phyloP scores from a whole-genome alignment of 1,140 invertebrate genomes.

The Lycorma delicatula region DNA sequence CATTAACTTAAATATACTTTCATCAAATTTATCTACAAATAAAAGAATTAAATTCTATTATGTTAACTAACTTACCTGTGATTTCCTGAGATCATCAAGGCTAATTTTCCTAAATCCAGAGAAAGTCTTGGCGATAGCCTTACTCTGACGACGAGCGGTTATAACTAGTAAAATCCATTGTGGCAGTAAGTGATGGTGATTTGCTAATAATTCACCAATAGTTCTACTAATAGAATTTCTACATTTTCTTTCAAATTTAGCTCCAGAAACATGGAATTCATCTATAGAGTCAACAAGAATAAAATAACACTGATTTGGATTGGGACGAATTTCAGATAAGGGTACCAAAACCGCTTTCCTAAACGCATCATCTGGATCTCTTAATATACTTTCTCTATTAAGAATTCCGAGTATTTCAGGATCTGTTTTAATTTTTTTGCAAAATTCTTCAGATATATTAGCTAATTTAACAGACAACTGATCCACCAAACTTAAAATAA shows the following conservation, averaged over 20 bases:
- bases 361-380: constrained; percentile 83
- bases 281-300: constrained; percentile 89
- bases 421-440: constrained; percentile 50
- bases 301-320: constrained; percentile 72
- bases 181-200: constrained; percentile 86
- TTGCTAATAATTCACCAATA: constrained; percentile 77
- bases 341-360: constrained; percentile 82
- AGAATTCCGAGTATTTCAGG: constrained; percentile 52
- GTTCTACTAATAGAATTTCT: constrained; percentile 46
- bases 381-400: constrained; percentile 60
- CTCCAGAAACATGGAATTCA: constrained; percentile 44
- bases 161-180: constrained; percentile 87
- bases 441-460: constrained; percentile 12
- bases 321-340: constrained; percentile 69
- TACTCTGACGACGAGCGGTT: constrained; percentile 77
- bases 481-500: constrained; percentile 72
- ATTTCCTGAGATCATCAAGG: constrained; percentile 80
- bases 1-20: too few relatives aligned
- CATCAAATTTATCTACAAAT: too few relatives aligned
- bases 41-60: too few relatives aligned
- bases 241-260: constrained; percentile 22
- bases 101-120: constrained; percentile 90
- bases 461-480: constrained; percentile 48
- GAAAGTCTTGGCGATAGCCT: constrained; percentile 82
- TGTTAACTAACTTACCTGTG: constrained; percentile 51